Percentiles rank a stretch among this genome's conserved stretches.
These are phyloP conservation scores for Labroides dimidiatus DNA, from an alignment of 2,797 vertebrate species.

Conservation along the genomic window DNA sequence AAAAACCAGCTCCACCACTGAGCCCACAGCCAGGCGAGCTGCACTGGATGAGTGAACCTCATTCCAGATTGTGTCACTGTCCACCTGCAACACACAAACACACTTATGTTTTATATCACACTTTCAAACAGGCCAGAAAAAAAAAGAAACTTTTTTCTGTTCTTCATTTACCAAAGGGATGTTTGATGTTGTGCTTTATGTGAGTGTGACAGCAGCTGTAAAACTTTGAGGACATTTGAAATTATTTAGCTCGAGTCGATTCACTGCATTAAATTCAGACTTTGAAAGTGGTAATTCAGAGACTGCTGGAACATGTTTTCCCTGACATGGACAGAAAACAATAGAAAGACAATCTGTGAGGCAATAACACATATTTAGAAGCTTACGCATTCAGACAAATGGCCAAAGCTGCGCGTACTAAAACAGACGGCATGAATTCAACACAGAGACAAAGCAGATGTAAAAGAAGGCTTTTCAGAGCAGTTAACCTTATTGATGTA, in stretches of 20 bases:
- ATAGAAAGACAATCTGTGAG: constrained; percentile 30
- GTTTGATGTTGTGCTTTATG: constrained; percentile 26
- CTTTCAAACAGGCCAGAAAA: background rate
- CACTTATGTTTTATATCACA: constrained; percentile 8
- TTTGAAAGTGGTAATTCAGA: constrained; percentile 31
- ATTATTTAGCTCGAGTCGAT: constrained; percentile 44
- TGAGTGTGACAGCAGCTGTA: constrained; percentile 15
- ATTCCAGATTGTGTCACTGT: constrained; percentile 99
- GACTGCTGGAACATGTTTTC: constrained; percentile 39
- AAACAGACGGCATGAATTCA: constrained; percentile 1
- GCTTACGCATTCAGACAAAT: constrained; percentile 23
- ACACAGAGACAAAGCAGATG: background rate
- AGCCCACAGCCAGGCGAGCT: constrained; percentile 94
- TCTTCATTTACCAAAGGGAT: constrained; percentile 28
- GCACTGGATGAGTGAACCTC: constrained; percentile 96
- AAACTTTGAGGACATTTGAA: constrained; percentile 43
- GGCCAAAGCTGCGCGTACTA: background rate
- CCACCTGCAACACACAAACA: constrained; percentile 84
- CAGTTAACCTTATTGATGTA: background rate
- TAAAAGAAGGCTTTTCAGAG: background rate
- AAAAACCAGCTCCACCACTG: constrained; percentile 95
- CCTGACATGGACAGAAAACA: constrained; percentile 26
- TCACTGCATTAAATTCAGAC: constrained; percentile 36
- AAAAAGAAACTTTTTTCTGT: constrained; percentile 8
- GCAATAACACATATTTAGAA: constrained; percentile 30